Evolutionary conservation across 2,797 vertebrate genomes (phyloP).

Genomic region (Pelobates cultripes): DNA sequence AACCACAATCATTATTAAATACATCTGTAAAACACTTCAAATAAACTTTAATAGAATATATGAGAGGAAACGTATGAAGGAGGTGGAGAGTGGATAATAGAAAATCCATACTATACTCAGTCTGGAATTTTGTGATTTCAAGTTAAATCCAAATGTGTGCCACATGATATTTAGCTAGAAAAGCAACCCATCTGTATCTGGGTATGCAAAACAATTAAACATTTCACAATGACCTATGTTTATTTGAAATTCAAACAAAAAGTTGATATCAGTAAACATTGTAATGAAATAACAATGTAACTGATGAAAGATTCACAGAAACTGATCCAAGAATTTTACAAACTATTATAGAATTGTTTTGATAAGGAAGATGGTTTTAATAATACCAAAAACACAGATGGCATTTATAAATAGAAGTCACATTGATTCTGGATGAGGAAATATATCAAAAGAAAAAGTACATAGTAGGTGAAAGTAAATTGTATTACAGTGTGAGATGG

Average conservation of each 20-base stretch:
- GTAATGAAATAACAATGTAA: not conserved
- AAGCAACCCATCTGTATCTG: not conserved
- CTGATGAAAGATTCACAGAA: not conserved
- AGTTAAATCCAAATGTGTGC: not conserved
- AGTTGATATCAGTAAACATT: not conserved
- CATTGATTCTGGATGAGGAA: no score
- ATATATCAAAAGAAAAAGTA: no score
- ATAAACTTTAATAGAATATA: not conserved
- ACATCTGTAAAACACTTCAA: no score
- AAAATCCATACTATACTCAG: not conserved
- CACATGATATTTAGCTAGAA: not conserved
- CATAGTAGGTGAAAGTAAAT: no score
- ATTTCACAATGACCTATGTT: not conserved
- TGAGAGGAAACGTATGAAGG: no score
- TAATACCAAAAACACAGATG: not conserved
- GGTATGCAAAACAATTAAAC: not conserved
- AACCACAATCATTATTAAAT: no score
- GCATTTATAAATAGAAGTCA: no score
- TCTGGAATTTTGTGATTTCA: not conserved
- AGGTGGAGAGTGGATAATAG: no score
- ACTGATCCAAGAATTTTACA: not conserved
- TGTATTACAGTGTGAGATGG: no score
- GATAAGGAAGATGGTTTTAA: not conserved
- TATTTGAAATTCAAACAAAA: not conserved
- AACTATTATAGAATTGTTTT: not conserved